These are phyloP conservation scores for Cercopithecus mitis DNA, from an alignment of 2,797 vertebrate genomes.

Conservation along the genomic window DNA sequence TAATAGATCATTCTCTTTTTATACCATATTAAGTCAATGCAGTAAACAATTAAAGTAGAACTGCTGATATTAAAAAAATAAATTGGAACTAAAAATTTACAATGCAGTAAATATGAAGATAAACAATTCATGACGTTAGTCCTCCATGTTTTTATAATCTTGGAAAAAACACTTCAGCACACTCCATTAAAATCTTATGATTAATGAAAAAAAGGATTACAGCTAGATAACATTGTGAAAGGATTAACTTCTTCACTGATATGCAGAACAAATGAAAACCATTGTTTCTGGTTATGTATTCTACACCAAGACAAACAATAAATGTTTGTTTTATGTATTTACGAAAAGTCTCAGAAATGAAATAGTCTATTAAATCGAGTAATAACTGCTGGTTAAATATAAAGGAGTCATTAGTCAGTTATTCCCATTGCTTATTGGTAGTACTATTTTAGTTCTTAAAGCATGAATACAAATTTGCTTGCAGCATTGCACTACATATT, in stretches of 20 bases:
- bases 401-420: not conserved
- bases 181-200: constrained; percentile 76
- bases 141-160: constrained; percentile 74
- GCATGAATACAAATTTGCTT: not conserved
- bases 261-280: constrained; percentile 76
- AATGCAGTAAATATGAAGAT: constrained; percentile 74
- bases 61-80: constrained; percentile 74
- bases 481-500: not conserved
- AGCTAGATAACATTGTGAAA: constrained; percentile 74
- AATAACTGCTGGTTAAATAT: constrained; percentile 7
- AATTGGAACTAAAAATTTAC: constrained; percentile 66
- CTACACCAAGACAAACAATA: constrained; percentile 76
- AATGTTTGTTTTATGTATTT: constrained; percentile 58
- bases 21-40: constrained; percentile 71
- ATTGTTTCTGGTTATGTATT: constrained; percentile 71
- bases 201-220: constrained; percentile 73
- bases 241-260: constrained; percentile 74
- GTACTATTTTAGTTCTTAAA: not conserved
- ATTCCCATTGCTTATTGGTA: not conserved
- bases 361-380: constrained; percentile 41
- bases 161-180: constrained; percentile 77
- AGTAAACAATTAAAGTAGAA: constrained; percentile 68
- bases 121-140: constrained; percentile 74
- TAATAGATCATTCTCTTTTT: constrained; percentile 56
- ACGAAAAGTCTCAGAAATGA: constrained; percentile 62